Percentiles rank a stretch among this genome's conserved stretches.
Evolutionary conservation across 2,113 vertebrate species (phyloP).

Genomic region (Stegostoma tigrinum): DNA sequence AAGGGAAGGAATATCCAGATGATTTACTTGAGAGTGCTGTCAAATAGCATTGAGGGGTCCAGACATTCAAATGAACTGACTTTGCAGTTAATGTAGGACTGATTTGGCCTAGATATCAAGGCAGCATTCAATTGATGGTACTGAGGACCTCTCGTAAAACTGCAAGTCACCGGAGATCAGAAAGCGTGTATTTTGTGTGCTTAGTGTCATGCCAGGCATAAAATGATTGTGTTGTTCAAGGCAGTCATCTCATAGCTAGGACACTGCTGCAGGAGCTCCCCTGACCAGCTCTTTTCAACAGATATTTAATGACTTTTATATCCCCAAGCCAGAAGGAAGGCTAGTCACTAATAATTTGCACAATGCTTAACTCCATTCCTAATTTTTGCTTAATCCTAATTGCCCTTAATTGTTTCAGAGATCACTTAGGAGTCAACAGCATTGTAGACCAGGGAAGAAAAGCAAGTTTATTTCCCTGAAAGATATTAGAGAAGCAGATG

Average conservation of each 20-base stretch:
- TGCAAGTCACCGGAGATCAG: neutral
- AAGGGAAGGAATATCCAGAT: neutral
- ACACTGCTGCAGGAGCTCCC: neutral
- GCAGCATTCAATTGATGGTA: neutral
- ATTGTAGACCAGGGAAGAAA: too few species aligned
- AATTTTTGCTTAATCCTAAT: neutral
- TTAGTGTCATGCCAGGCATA: neutral
- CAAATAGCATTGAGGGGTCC: neutral
- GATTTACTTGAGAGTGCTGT: neutral
- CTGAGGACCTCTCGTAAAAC: neutral
- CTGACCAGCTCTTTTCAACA: neutral
- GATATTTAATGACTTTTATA: neutral
- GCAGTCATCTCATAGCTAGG: neutral
- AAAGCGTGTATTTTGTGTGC: too few species aligned
- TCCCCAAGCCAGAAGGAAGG: neutral
- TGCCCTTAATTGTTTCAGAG: too few species aligned
- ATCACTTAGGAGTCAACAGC: too few species aligned
- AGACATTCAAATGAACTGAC: neutral
- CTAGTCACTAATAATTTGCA: neutral
- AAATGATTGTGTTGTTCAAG: neutral
- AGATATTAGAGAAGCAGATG: too few species aligned
- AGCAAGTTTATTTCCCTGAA: too few species aligned
- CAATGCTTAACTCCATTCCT: neutral
- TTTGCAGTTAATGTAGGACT: neutral
- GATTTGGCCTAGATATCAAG: neutral